Evolutionary conservation across 2,113 vertebrate species (phyloP).

Genomic region (Crotalus tigris): DNA sequence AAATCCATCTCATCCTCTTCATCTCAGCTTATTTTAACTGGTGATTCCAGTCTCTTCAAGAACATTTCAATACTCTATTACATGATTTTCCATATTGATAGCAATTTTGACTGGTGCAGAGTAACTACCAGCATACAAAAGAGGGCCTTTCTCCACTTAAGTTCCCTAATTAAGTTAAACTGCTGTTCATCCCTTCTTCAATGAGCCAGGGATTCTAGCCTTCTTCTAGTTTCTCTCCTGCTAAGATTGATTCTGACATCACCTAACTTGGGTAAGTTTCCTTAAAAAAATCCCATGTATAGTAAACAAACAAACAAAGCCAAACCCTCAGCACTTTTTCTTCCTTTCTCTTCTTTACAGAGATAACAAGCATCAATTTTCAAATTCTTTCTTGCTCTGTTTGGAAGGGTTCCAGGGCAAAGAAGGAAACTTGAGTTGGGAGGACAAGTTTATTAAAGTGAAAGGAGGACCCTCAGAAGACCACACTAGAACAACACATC

Average conservation of each 20-base stretch:
- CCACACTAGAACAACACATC: background rate
- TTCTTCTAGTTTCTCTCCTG: background rate
- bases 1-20: slow-evolving; percentile 18
- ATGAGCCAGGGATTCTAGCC: background rate
- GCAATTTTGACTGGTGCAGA: background rate
- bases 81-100: background rate
- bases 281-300: background rate
- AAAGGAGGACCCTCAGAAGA: background rate
- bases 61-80: background rate
- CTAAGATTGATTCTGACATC: background rate
- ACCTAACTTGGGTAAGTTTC: background rate
- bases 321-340: background rate
- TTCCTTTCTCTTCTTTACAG: background rate
- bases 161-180: background rate
- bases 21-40: slow-evolving; percentile 5
- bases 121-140: background rate
- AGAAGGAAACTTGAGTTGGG: background rate
- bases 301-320: too few relatives aligned
- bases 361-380: background rate
- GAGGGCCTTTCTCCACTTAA: background rate
- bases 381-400: background rate
- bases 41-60: background rate
- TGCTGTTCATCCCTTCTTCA: background rate
- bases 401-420: background rate
- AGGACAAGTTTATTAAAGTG: background rate